Conservation (phyloP, 2,113 vertebrate genomes). For the Perca fluviatilis region DNA sequence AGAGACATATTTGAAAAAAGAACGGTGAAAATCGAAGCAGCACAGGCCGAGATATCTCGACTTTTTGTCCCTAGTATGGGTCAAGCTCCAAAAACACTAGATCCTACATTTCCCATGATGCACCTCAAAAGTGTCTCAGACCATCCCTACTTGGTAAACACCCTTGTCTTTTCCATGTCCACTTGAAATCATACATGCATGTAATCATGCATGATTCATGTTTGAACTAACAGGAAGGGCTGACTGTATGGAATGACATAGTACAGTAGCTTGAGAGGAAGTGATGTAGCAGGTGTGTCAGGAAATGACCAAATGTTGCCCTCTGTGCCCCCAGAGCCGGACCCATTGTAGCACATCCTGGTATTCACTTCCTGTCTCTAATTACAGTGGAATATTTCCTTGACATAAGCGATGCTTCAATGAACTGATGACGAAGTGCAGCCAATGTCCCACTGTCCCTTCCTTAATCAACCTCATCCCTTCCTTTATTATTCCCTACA, state of each 20-base stretch:
- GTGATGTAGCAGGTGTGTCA: conserved; percentile 69
- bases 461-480: conserved; percentile 33
- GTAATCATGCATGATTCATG: conserved; percentile 1
- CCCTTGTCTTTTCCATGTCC: neutral
- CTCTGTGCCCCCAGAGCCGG: conserved; percentile 53
- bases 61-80: neutral
- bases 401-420: conserved; percentile 49
- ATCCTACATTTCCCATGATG: too few relatives aligned
- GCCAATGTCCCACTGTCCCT: neutral
- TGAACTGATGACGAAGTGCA: conserved; percentile 36
- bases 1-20: neutral
- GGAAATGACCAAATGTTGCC: conserved; percentile 76
- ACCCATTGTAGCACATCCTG: conserved; percentile 81
- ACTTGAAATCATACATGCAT: neutral
- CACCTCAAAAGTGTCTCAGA: neutral
- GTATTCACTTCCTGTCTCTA: conserved; percentile 70
- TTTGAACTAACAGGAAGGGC: conserved; percentile 41
- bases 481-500: conserved; percentile 19
- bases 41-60: neutral
- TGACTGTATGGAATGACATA: conserved; percentile 63
- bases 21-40: neutral
- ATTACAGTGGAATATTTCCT: conserved; percentile 63
- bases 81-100: neutral
- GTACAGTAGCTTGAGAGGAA: conserved; percentile 69
- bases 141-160: neutral